These are phyloP conservation scores for Dufourea novaeangliae DNA, from an alignment of 1,140 invertebrate species.

Conservation along the genomic window DNA sequence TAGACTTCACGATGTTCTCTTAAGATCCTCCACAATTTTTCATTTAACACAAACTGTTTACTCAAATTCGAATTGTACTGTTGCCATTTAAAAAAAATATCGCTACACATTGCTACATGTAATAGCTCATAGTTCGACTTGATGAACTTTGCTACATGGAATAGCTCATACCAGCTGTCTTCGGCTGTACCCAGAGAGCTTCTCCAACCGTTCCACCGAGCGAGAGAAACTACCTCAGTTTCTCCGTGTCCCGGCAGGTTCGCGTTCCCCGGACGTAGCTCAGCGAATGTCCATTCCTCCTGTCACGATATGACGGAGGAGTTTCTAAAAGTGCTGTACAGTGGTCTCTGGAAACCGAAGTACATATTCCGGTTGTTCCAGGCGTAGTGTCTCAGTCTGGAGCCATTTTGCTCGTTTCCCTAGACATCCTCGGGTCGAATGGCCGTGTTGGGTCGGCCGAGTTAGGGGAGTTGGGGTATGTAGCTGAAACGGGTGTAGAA, in stretches of 20 bases:
- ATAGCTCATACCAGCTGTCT: too few relatives aligned
- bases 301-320: not conserved
- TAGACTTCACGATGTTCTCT: too few relatives aligned
- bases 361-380: not conserved
- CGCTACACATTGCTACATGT: too few relatives aligned
- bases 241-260: not conserved
- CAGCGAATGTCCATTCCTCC: not conserved
- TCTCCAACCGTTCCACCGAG: too few relatives aligned
- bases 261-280: not conserved
- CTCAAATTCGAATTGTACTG: too few relatives aligned
- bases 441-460: not conserved
- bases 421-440: constrained; percentile 33
- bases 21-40: too few relatives aligned
- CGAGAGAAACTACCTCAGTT: not conserved
- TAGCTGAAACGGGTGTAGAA: not conserved
- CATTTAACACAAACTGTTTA: too few relatives aligned
- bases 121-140: too few relatives aligned
- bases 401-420: constrained; percentile 33
- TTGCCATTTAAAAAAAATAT: too few relatives aligned
- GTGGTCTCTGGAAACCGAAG: not conserved
- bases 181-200: too few relatives aligned
- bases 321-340: not conserved
- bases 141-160: too few relatives aligned
- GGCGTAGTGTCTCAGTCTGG: not conserved
- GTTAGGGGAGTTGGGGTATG: too few relatives aligned